Evolutionary conservation across 2,797 vertebrate genomes (phyloP).

Genomic region (Phylloscopus collybita): DNA sequence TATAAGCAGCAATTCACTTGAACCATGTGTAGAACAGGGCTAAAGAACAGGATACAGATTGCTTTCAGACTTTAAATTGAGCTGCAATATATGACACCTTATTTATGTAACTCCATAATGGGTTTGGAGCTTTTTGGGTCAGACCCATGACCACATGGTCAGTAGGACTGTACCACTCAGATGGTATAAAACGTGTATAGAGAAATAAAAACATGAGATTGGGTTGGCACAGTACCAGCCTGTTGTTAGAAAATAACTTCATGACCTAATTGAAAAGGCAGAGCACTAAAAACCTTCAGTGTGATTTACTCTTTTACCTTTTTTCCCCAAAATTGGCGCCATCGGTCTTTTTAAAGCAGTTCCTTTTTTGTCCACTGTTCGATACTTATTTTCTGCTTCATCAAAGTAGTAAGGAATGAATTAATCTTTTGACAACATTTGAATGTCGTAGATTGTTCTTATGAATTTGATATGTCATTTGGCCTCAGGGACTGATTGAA

Average conservation of each 20-base stretch:
- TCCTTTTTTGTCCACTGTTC: neutral
- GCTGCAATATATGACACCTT: neutral
- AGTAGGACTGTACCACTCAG: neutral
- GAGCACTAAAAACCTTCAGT: neutral
- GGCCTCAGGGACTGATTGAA: neutral
- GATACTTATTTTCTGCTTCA: neutral
- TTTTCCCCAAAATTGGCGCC: neutral
- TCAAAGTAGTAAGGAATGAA: neutral
- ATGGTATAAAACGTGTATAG: neutral
- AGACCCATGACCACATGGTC: rapidly evolving
- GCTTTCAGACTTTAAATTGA: neutral
- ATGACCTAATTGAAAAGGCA: slow-evolving; percentile 23
- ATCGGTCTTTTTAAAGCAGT: neutral
- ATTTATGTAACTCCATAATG: neutral
- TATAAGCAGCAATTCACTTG: neutral
- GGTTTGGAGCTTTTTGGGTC: neutral
- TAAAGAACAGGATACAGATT: neutral
- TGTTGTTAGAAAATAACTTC: slow-evolving; percentile 23
- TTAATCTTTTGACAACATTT: neutral
- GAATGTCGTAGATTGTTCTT: neutral
- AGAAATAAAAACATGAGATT: neutral
- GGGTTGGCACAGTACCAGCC: slow-evolving; percentile 10
- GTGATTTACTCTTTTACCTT: neutral
- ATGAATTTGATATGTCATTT: neutral
- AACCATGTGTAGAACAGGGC: neutral